A percentile compares a stretch with the other conserved stretches of the same genome.
Conservation (phyloP, 2,113 vertebrate genomes). For the Sturnira hondurensis region DNA sequence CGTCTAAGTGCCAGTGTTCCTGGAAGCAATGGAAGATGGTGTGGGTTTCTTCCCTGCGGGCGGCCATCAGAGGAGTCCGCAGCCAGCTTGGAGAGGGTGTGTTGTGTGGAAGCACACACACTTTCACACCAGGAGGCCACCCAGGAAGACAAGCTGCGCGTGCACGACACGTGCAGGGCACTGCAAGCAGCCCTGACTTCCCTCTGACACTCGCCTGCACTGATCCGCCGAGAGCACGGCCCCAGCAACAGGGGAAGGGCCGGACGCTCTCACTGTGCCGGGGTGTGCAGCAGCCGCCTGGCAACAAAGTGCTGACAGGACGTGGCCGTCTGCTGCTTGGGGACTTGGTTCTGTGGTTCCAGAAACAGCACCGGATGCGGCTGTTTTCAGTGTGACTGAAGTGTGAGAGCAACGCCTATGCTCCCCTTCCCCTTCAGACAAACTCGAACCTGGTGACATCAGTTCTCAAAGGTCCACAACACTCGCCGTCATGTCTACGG, state of each 20-base stretch:
- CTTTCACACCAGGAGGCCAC: neutral
- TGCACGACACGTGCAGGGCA: too few species aligned
- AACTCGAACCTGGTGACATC: rapidly evolving
- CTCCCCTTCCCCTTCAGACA: neutral
- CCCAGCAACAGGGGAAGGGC: rapidly evolving
- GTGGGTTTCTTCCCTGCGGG: neutral
- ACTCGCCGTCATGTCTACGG: rapidly evolving
- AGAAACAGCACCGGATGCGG: neutral
- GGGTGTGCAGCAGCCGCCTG: neutral
- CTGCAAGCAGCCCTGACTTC: rapidly evolving
- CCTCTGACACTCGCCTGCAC: rapidly evolving
- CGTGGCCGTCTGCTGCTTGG: rapidly evolving
- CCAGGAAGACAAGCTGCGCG: rapidly evolving
- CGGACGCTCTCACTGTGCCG: neutral
- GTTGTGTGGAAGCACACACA: neutral
- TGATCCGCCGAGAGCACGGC: neutral
- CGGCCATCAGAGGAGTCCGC: neutral
- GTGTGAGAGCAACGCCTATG: neutral
- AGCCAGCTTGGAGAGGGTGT: neutral
- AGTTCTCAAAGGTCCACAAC: neutral
- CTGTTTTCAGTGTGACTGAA: neutral
- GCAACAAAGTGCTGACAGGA: rapidly evolving
- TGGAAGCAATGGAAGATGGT: neutral
- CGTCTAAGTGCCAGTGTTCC: neutral
- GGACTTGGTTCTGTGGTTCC: rapidly evolving